Percentiles rank a stretch among this genome's conserved stretches.
Conservation (phyloP, 2,888 invertebrate species). For the Tachina grossa region DNA sequence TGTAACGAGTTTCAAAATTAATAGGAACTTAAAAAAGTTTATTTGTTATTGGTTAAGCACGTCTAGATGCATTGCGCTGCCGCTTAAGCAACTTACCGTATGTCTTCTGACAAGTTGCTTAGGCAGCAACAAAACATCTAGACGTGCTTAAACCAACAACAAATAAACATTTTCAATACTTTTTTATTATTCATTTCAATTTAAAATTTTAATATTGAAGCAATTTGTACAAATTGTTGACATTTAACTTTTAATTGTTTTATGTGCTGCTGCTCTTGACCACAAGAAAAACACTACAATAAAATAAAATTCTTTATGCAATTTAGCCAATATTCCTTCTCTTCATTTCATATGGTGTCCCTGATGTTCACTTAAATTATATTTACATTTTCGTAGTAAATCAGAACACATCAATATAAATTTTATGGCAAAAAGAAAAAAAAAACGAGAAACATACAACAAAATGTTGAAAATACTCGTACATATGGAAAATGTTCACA, state of each 20-base stretch:
- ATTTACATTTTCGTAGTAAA: constrained; percentile 61
- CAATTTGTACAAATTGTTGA: background rate
- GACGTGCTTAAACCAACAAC: too few relatives aligned
- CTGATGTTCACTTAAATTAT: constrained; percentile 62
- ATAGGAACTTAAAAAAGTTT: too few relatives aligned
- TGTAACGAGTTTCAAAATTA: too few relatives aligned
- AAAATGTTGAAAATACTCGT: background rate
- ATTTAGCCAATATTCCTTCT: constrained; percentile 32
- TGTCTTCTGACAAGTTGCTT: too few relatives aligned
- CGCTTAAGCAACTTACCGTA: too few relatives aligned
- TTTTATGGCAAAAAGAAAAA: constrained; percentile 16
- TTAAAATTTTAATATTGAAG: too few relatives aligned
- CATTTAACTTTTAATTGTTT: background rate
- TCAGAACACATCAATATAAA: constrained; percentile 66
- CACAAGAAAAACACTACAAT: background rate
- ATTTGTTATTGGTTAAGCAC: too few relatives aligned
- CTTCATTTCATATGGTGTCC: constrained; percentile 34
- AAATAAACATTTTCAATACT: too few relatives aligned
- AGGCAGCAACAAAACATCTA: too few relatives aligned
- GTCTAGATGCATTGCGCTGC: too few relatives aligned
- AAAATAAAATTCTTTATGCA: constrained; percentile 28
- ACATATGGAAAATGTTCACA: constrained; percentile 10
- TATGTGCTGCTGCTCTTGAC: background rate
- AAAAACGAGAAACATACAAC: background rate
- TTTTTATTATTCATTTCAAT: too few relatives aligned